Conservation (phyloP, 2,797 vertebrate species). For the Phoebastria nigripes region DNA sequence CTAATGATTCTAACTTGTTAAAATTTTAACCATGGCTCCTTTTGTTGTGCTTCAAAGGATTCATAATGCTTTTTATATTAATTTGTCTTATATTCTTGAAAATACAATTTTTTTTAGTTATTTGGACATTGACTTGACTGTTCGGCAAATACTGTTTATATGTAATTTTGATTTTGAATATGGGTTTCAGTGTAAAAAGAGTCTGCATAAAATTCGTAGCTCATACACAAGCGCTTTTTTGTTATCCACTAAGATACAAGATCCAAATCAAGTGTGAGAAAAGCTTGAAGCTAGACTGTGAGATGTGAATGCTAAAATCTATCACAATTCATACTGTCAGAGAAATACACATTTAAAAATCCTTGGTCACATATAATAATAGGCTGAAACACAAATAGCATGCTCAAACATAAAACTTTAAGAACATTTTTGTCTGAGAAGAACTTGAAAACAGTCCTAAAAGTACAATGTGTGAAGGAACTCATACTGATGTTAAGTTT, state of each 20-base stretch:
- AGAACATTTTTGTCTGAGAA: not conserved
- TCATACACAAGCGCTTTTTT: not conserved
- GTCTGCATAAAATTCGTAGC: not conserved
- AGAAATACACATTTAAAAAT: not conserved
- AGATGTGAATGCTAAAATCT: conserved; percentile 34
- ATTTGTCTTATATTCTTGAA: conserved; percentile 54
- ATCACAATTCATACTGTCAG: conserved; percentile 18
- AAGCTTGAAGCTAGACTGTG: conserved; percentile 14
- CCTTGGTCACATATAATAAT: conserved; percentile 3
- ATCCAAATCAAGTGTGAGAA: conserved; percentile 44
- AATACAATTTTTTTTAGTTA: not conserved
- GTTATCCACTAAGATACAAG: not conserved
- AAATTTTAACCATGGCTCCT: conserved; percentile 73
- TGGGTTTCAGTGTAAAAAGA: not conserved
- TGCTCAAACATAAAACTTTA: not conserved
- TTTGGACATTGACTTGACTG: not conserved
- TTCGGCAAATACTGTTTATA: not conserved
- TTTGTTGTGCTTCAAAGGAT: conserved; percentile 70
- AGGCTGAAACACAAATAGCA: conserved; percentile 7
- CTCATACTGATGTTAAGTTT: not conserved
- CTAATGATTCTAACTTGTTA: conserved; percentile 73
- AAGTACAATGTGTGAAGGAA: not conserved
- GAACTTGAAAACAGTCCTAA: not conserved
- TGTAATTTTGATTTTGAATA: not conserved
- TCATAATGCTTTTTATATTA: conserved; percentile 56